Conservation (phyloP, 2,797 vertebrate species). For the Danionella dracula region DNA sequence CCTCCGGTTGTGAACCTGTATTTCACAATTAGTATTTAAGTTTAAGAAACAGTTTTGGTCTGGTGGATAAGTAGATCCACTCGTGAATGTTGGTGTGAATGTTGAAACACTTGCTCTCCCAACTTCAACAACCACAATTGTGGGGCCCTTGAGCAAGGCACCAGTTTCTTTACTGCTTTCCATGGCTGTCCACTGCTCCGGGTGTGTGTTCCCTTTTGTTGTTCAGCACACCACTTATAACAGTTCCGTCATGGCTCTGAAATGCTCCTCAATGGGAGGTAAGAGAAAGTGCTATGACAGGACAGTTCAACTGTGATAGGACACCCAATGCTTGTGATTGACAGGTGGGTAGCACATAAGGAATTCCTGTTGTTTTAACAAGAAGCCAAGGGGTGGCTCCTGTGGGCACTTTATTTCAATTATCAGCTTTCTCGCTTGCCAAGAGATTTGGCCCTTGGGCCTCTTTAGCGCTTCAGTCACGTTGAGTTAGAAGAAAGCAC, state of each 20-base stretch:
- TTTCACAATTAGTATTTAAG: too few species aligned
- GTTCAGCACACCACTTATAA: constrained; percentile 43
- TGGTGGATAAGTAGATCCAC: too few species aligned
- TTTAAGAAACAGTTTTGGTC: too few species aligned
- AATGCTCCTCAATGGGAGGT: background rate
- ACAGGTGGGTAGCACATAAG: constrained; percentile 37
- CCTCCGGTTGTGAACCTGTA: too few species aligned
- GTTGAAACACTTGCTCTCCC: too few species aligned
- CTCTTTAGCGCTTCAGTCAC: constrained; percentile 26
- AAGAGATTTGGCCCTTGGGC: constrained; percentile 35
- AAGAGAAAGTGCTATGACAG: constrained; percentile 32
- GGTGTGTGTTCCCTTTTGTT: constrained; percentile 11
- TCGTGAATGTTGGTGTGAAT: too few species aligned
- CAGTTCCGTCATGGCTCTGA: constrained; percentile 31
- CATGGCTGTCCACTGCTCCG: too few species aligned
- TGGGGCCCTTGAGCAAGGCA: too few species aligned
- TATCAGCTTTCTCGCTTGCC: constrained; percentile 26
- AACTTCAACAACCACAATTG: too few species aligned
- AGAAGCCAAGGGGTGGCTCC: background rate
- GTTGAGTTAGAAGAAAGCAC: constrained; percentile 24
- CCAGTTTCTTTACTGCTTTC: too few species aligned
- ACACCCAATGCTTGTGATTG: constrained; percentile 42
- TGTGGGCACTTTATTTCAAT: constrained; percentile 38
- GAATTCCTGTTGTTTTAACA: constrained; percentile 28
- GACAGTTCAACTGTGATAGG: too few species aligned